Evolutionary conservation across 2,113 vertebrate species (phyloP).

Genomic region (Channa maculata): DNA sequence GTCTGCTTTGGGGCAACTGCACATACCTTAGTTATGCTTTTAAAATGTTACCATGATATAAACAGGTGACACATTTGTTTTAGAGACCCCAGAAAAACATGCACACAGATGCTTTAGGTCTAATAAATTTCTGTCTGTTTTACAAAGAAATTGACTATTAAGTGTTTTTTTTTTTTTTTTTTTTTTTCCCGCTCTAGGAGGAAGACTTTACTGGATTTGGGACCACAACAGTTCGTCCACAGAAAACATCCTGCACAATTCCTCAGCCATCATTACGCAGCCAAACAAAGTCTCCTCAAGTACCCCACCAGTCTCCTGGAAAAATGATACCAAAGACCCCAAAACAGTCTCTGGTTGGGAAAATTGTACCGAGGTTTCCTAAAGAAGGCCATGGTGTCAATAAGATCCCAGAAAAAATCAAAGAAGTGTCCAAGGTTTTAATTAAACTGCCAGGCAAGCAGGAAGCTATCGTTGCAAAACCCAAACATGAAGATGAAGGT

Average conservation of each 20-base stretch:
- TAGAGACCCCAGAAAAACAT: no score
- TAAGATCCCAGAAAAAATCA: conserved; percentile 26
- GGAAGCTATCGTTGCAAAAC: conserved; percentile 18
- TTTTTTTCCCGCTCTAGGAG: conserved; percentile 72
- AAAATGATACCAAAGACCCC: conserved; percentile 65
- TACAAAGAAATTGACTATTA: no score
- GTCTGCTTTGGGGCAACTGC: not conserved
- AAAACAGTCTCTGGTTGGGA: conserved; percentile 55
- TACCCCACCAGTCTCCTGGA: conserved; percentile 8
- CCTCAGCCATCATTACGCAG: conserved; percentile 28
- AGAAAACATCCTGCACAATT: conserved; percentile 53
- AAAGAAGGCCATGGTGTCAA: conserved; percentile 48
- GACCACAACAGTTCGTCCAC: conserved; percentile 53
- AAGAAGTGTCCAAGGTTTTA: conserved; percentile 48
- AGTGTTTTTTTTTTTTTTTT: conserved; percentile 2
- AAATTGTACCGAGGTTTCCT: conserved; percentile 56
- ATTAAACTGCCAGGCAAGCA: conserved; percentile 64
- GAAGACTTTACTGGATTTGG: conserved; percentile 89
- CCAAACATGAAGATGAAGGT: conserved; percentile 34
- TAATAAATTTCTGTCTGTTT: no score
- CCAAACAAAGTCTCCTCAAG: conserved; percentile 29
- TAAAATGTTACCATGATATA: no score
- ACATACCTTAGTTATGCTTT: not conserved
- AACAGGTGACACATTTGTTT: no score
- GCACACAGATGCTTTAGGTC: no score